A percentile compares a stretch with the other conserved stretches of the same genome.
phyloP scores from a whole-genome alignment of 2,888 invertebrate species.

The Leptopilina syphax region DNA sequence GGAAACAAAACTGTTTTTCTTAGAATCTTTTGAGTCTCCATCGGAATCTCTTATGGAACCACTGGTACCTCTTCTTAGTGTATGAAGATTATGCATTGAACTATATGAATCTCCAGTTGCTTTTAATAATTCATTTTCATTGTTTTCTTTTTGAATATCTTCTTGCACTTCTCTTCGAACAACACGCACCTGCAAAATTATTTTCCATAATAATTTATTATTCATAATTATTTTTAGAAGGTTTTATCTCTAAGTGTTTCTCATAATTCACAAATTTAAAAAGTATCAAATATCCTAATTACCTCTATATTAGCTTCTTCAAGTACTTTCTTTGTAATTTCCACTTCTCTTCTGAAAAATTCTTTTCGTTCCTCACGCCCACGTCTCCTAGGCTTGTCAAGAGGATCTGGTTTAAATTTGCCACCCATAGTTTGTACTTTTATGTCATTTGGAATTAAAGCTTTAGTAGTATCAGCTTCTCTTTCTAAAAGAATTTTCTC shows the following conservation, averaged over 20 bases:
- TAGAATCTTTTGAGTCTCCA: constrained; percentile 79
- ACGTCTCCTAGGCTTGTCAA: constrained; percentile 79
- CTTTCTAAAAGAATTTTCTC: constrained; percentile 80
- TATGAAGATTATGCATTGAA: too few species aligned
- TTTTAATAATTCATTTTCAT: too few species aligned
- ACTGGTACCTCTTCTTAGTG: too few species aligned
- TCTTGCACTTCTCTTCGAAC: too few species aligned
- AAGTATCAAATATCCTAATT: constrained; percentile 13
- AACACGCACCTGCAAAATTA: background rate
- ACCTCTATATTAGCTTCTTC: constrained; percentile 75
- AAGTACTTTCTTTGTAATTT: constrained; percentile 74
- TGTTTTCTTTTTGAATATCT: too few species aligned
- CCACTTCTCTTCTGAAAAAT: constrained; percentile 74
- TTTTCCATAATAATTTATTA: too few species aligned
- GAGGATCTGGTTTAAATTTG: constrained; percentile 85
- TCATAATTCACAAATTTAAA: too few species aligned
- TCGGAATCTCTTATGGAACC: too few species aligned
- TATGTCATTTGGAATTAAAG: constrained; percentile 82
- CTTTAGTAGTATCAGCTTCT: constrained; percentile 83
- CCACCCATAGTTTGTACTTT: constrained; percentile 77
- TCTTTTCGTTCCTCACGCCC: constrained; percentile 74
- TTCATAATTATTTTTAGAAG: too few species aligned
- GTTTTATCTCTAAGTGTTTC: too few species aligned
- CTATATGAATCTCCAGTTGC: too few species aligned
- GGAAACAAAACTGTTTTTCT: constrained; percentile 90